Percentiles rank a stretch among this genome's conserved stretches.
phyloP scores from a whole-genome alignment of 2,113 vertebrate genomes.

The Myodes glareolus region DNA sequence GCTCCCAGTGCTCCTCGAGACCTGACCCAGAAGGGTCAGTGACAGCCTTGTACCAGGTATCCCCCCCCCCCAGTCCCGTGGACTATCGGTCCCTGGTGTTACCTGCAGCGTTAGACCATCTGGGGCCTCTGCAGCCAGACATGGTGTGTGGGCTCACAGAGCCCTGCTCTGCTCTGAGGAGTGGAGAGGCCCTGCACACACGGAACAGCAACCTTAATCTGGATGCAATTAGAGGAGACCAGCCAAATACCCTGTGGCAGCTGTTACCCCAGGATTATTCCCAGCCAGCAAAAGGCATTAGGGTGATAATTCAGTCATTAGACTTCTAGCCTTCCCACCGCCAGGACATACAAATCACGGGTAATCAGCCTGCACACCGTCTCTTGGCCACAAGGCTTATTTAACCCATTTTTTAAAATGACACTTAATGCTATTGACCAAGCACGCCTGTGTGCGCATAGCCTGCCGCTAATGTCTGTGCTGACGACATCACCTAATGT shows the following conservation, averaged over 20 bases:
- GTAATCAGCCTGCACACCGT: neutral
- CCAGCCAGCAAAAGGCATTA: constrained; percentile 75
- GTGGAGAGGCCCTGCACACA: neutral
- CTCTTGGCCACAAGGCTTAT: constrained; percentile 21
- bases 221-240: constrained; percentile 64
- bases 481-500: neutral
- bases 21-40: neutral
- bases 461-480: neutral
- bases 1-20: neutral
- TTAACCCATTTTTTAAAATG: constrained; percentile 70
- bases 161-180: neutral
- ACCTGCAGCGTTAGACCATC: neutral
- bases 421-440: constrained; percentile 48
- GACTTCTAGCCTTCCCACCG: constrained; percentile 72
- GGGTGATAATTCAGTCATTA: constrained; percentile 72
- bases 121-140: neutral
- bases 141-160: neutral
- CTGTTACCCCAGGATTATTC: constrained; percentile 62
- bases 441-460: neutral
- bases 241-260: constrained; percentile 54
- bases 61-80: neutral
- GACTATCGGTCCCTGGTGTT: neutral
- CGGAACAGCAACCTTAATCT: neutral
- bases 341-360: constrained; percentile 57
- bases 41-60: neutral